A percentile compares a stretch with the other conserved stretches of the same genome.
Conservation (phyloP, 2,797 vertebrate genomes). For the Coccyzus lansbergi region DNA sequence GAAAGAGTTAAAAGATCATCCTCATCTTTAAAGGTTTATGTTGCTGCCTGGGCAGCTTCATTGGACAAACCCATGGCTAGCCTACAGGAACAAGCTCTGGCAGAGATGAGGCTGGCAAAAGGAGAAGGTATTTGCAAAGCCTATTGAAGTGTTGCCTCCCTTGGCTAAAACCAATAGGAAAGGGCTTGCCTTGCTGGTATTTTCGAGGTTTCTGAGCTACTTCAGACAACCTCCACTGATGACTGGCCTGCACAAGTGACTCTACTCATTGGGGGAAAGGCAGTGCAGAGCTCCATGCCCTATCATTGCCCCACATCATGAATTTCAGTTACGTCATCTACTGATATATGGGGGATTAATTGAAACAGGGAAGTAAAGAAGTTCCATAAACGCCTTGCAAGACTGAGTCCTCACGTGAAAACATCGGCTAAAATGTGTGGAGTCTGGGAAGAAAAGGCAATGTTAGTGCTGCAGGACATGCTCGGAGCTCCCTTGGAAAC, state of each 20-base stretch:
- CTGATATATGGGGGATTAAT: background rate
- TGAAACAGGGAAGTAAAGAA: background rate
- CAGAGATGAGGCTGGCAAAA: background rate
- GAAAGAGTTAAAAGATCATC: background rate
- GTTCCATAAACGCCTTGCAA: background rate
- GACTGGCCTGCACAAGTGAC: background rate
- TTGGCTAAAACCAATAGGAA: background rate
- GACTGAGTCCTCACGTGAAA: background rate
- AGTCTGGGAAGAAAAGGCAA: background rate
- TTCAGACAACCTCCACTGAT: background rate
- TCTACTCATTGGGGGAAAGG: fast-evolving
- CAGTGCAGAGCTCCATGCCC: background rate
- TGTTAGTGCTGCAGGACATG: background rate
- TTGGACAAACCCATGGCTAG: background rate
- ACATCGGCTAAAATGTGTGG: background rate
- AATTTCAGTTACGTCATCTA: background rate
- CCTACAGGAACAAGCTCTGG: background rate
- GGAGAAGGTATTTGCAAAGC: background rate
- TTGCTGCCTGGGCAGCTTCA: background rate
- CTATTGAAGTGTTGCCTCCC: background rate
- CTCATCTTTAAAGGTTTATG: background rate
- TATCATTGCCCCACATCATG: background rate
- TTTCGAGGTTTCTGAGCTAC: background rate
- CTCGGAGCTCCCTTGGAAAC: background rate
- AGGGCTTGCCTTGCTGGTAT: background rate